Conservation (phyloP, 30 jellyfish, hydroid and myxozoan species). For the Nemopilema nomurai region DNA sequence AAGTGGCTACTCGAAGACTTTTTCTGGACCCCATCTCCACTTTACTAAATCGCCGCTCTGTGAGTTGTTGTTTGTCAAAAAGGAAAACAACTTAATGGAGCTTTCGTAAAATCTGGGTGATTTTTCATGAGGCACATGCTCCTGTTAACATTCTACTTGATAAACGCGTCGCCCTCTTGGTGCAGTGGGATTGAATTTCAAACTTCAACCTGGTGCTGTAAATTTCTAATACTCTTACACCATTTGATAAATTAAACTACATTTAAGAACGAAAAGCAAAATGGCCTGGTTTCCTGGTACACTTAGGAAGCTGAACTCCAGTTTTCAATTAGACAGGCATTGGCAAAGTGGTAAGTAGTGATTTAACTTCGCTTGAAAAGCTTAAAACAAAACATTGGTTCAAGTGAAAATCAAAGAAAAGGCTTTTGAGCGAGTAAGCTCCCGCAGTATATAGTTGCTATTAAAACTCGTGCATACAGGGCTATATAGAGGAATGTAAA, state of each 20-base stretch:
- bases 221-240: neutral
- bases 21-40: neutral
- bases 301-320: neutral
- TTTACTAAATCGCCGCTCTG: neutral
- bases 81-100: neutral
- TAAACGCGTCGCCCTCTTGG: neutral
- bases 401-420: neutral
- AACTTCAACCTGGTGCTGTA: neutral
- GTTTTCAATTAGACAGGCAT: neutral
- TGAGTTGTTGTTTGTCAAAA: neutral
- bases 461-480: too few relatives aligned
- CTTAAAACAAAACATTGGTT: too few relatives aligned
- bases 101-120: neutral
- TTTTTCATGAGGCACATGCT: neutral
- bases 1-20: neutral
- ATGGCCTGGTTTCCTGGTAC: too few relatives aligned
- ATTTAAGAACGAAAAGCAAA: too few relatives aligned
- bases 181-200: too few relatives aligned
- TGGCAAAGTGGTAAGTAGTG: neutral
- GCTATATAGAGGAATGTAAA: too few relatives aligned
- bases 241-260: neutral
- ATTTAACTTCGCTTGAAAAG: too few relatives aligned
- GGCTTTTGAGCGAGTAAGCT: neutral
- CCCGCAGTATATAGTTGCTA: neutral
- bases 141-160: neutral